Evolutionary conservation across 2,113 vertebrate genomes (phyloP).

Genomic region (Cryptotis parvus): DNA sequence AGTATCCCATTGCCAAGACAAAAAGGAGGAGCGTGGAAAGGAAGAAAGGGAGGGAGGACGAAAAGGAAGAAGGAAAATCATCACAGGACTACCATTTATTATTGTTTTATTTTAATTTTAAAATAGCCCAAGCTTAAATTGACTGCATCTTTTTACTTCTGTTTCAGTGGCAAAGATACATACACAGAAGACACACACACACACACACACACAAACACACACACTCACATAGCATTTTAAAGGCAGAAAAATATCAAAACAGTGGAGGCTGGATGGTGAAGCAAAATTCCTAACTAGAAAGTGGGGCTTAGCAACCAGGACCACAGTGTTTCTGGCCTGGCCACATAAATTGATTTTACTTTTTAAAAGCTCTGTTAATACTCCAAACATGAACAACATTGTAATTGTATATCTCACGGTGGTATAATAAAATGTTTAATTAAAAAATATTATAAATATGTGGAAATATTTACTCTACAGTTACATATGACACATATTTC

Average conservation of each 20-base stretch:
- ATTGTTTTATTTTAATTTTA: conserved; percentile 25
- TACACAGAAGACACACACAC: background rate
- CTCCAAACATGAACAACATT: too few species aligned
- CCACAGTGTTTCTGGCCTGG: conserved; percentile 62
- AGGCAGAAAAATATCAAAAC: conserved; percentile 19
- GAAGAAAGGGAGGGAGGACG: background rate
- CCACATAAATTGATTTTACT: conserved; percentile 71
- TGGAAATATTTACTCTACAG: too few species aligned
- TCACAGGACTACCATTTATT: background rate
- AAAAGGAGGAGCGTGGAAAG: too few species aligned
- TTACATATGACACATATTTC: too few species aligned
- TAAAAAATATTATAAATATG: too few species aligned
- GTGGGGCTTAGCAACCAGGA: conserved; percentile 65
- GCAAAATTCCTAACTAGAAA: conserved; percentile 53
- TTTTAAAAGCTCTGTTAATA: conserved; percentile 38
- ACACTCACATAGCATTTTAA: background rate
- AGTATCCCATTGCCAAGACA: background rate
- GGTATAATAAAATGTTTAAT: too few species aligned
- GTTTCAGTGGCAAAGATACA: background rate
- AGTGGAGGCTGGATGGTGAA: background rate
- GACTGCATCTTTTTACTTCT: background rate
- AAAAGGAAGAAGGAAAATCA: background rate
- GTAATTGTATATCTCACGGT: too few species aligned
- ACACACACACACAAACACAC: background rate
- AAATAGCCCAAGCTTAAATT: conserved; percentile 30